Base-by-base conservation (phyloP, 2,113 vertebrate species). In the Pituophis catenifer region DNA sequence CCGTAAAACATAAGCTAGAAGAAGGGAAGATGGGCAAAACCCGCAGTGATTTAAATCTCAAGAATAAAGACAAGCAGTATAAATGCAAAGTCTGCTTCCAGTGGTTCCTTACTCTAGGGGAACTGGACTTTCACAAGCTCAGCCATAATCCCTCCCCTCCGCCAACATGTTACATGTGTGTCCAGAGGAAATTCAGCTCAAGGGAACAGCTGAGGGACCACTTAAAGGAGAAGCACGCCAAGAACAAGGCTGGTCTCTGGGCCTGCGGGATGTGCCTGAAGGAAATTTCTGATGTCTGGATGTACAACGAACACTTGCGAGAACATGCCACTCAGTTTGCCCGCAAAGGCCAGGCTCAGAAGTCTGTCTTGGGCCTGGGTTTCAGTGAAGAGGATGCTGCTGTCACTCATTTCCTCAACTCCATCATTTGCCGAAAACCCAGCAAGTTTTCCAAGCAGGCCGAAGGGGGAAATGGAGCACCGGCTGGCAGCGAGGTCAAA, bases 141-240 rank as follows among this genome's bases (percentile, higher is more conserved):
- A 98, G 98, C 8, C 99, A 99, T 94, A 99, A 99, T 94, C 99
- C 99, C 8, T 98, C 99, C 1, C 99, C 99, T 9, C 99, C 99
- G 0, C 99, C 99, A 0, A 99, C 99, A 75, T 99, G 99, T 96
- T 99, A 99, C 97, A 99, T 99, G 99, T 99, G 99, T 0, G 99
- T 99, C 91, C 98, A 99, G 97, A 98, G 99, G 89, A 98, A 99
- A 90, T 99, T 99, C 96, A 98, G 99, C 97, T 99, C 99, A 0
- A 97, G 99, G 48, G 98, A 99, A 96, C 99, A 99, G 95, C 98
- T 99, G 54, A 97, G 99, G 89, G 99, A 99, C 94, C 99, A 99
- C 90, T 97, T 99, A 91, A 98, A 97, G 96, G 99, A 99, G 96
- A 99, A 99, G 94, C 99, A 99, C 0, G 98, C 98, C 90, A 99